Evolutionary conservation across 2,113 vertebrate species (phyloP), one percentile per base, ranked within the genome.

Genomic region (Xiphophorus maculatus): DNA sequence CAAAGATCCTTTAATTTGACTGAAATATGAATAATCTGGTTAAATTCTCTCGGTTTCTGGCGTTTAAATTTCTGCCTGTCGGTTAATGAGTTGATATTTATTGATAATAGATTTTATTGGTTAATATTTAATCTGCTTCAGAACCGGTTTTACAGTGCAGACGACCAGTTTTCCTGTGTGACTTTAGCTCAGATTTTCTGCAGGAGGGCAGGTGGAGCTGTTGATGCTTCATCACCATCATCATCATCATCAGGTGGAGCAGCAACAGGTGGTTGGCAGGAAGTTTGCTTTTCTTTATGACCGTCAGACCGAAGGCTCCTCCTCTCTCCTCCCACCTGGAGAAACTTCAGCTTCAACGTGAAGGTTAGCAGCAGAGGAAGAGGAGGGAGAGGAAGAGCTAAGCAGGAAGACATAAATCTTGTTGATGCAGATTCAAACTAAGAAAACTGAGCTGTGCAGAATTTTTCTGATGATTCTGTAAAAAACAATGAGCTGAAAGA

Each of bases 211-310:
- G 44, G 44, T 48, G 44, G 44, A 48, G 44, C 44, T 17, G 4
- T 19, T 48, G 44, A 17, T 48, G 44, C 44, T 22, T 17, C 48
- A 54, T 54, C 48, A 54, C 2, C 48, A 51, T 25, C 48, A 54
- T 54, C 48, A 58, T 58, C 51, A 25, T 58, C 51, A 58, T n/a
- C 51, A 58, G 19, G 51, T 58, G 22, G 51, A 25, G 51, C 51
- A 9, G 6, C 25, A 58, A 58, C 51, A 58, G 51, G 51, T 58
- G 51, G 22, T n/a, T 58, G 22, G 10, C 51, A 58, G 51, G 51
- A 58, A 58, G 51, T 58, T 58, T 58, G 51, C 51, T 58, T 58
- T 58, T 25, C 51, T 58, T 58, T 58, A 58, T n/a, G 51, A 58
- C 22, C 25, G 22, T n/a, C 51, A 58, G 51, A 6, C 51, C 25